Conservation (phyloP, 35 echinoderm and acorn worm species). For the Ptychodera flava region DNA sequence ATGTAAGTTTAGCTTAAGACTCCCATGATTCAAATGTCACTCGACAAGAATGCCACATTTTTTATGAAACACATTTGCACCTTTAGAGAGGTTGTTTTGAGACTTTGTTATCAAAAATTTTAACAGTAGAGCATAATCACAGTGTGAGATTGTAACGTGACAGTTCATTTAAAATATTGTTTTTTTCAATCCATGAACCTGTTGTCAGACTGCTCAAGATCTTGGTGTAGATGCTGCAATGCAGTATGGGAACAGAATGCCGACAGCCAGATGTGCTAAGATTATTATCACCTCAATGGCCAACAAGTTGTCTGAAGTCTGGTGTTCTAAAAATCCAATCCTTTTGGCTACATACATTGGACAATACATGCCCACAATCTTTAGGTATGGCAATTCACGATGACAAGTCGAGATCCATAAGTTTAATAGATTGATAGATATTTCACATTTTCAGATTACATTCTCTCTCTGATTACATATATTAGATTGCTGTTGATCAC, state of each 20-base stretch:
- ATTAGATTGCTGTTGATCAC: too few species aligned
- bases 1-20: too few species aligned
- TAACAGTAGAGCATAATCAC: background rate
- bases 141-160: background rate
- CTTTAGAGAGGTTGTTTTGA: too few species aligned
- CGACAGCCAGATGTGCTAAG: conserved; percentile 63
- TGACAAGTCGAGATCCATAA: too few species aligned
- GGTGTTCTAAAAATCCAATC: conserved; percentile 55
- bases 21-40: too few species aligned
- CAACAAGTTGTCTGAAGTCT: conserved; percentile 59
- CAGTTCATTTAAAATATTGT: conserved; percentile 5
- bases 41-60: too few species aligned
- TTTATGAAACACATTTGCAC: too few species aligned
- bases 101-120: background rate
- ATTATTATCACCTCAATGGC: conserved; percentile 59
- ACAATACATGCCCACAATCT: conserved; percentile 55
- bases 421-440: too few species aligned
- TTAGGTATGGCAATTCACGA: too few species aligned
- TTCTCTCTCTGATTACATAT: too few species aligned
- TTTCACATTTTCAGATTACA: too few species aligned
- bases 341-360: conserved; percentile 44
- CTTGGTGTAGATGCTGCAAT: conserved; percentile 26
- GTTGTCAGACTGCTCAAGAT: conserved; percentile 46
- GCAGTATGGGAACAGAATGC: conserved; percentile 13
- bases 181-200: background rate